Evolutionary conservation across 2,888 invertebrate genomes (phyloP), one percentile per base, ranked within the genome.

Genomic region (Clanis bilineata): DNA sequence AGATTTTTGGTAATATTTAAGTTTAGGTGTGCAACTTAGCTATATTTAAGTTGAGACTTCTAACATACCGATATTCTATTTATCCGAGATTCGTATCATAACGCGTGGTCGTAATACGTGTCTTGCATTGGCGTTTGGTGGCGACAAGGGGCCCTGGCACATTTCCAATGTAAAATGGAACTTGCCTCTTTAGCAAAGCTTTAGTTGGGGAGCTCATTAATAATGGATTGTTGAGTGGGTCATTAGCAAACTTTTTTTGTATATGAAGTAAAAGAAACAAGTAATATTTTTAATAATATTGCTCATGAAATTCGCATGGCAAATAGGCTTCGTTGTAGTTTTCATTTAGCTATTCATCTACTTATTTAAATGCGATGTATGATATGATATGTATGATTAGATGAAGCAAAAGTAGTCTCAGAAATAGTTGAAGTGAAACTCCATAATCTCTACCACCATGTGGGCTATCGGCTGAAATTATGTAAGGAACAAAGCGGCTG

Each of bases 141-240:
- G 70, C 74, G 73, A 80, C 80, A 79, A 79, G 77, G 76, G 75
- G 68, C 65, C 64, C 77, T 88, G 90, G 90, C 89, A 83, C 58
- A 21, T 62, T 73, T 83, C 90, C 90, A 90, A 88, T 77, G 79
- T 79, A 82, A 73, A 86, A 85, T 88, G 82, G 82, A 78, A 73
- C 79, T 77, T 70, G 76, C 75, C 77, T 73, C 77, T 80, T 78
- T 78, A 74, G 72, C 74, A 72, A 73, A 72, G 69, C 76, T 72
- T 77, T 79, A 74, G 75, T 79, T 76, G 72, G 76, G 63, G 70
- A 70, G 73, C 72, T 80, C 85, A 82, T 87, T 86, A 84, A 84
- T 87, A 86, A 86, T 85, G 82, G 83, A 81, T 77, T 64, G 69
- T 68, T 66, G 65, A 67, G 68, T 66, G 68, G 62, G 68, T 70